These are phyloP conservation scores for Ctenochaetus hawaiiensis DNA, from an alignment of 2,797 vertebrate genomes.

Conservation along the genomic window DNA sequence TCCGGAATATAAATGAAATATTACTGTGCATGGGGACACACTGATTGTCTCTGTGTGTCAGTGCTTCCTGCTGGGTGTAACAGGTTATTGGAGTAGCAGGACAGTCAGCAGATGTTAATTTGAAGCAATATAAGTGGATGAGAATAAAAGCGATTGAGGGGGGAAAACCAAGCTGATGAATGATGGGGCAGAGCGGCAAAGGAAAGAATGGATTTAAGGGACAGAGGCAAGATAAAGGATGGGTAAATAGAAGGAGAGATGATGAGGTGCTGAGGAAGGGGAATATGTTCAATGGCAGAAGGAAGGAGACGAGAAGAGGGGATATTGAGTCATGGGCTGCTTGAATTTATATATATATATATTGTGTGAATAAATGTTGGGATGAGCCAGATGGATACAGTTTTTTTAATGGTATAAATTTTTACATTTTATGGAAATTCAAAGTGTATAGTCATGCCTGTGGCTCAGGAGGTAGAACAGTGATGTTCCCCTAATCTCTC, in stretches of 20 bases:
- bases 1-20: slow-evolving; percentile 61
- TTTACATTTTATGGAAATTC: slow-evolving; percentile 15
- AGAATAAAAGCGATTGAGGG: slow-evolving; percentile 33
- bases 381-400: background rate
- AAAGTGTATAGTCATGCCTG: background rate
- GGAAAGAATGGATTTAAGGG: slow-evolving; percentile 58
- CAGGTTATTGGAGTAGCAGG: slow-evolving; percentile 65
- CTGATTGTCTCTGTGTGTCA: slow-evolving; percentile 54
- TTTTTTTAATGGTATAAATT: background rate
- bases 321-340: slow-evolving; percentile 13
- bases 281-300: slow-evolving; percentile 34
- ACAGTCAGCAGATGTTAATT: slow-evolving; percentile 76
- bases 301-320: slow-evolving; percentile 10
- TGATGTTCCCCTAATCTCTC: background rate
- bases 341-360: slow-evolving; percentile 13
- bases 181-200: slow-evolving; percentile 48
- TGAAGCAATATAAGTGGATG: slow-evolving; percentile 54
- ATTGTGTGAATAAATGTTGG: slow-evolving; percentile 3
- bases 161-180: slow-evolving; percentile 34
- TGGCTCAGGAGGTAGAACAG: background rate
- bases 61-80: slow-evolving; percentile 53
- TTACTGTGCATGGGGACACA: slow-evolving; percentile 57
- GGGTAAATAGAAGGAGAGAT: slow-evolving; percentile 51
- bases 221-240: slow-evolving; percentile 64
- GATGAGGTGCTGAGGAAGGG: slow-evolving; percentile 59